These are phyloP conservation scores for Aporophyla nigra DNA, from an alignment of 2,888 invertebrate species.

Conservation along the genomic window DNA sequence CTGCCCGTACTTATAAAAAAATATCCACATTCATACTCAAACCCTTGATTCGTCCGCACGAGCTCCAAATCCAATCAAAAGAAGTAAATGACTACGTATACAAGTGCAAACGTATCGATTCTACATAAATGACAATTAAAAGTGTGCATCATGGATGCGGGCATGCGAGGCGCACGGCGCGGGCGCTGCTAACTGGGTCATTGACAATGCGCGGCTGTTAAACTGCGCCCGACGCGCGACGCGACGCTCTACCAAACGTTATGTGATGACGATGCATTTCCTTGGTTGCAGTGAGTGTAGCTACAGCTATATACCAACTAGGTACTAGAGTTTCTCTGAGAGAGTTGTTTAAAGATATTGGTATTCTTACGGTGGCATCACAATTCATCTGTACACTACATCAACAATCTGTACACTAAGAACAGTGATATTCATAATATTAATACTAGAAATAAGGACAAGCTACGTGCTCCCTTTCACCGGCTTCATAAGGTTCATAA, in stretches of 20 bases:
- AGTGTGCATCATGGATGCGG: conserved; percentile 52
- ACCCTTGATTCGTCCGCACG: neutral
- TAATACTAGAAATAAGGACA: no score
- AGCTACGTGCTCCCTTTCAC: no score
- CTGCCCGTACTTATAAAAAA: neutral
- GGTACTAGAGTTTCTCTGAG: no score
- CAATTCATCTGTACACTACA: no score
- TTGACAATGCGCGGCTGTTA: conserved; percentile 63
- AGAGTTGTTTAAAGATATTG: no score
- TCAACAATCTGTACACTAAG: no score
- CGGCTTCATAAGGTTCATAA: no score
- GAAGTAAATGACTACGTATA: neutral
- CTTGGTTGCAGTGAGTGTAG: neutral
- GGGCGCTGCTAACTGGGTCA: conserved; percentile 68
- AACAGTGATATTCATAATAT: no score
- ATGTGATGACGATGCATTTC: conserved; percentile 57
- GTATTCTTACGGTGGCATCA: no score
- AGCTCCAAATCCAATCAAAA: neutral
- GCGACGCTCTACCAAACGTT: conserved; percentile 21
- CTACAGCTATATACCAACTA: no score
- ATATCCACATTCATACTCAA: neutral
- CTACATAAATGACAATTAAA: conserved; percentile 42
- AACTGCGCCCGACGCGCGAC: conserved; percentile 31
- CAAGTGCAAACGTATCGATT: conserved; percentile 15
- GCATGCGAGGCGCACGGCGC: conserved; percentile 47